Evolutionary conservation across 2,113 vertebrate genomes (phyloP).

Genomic region (Leucopternis melanops): DNA sequence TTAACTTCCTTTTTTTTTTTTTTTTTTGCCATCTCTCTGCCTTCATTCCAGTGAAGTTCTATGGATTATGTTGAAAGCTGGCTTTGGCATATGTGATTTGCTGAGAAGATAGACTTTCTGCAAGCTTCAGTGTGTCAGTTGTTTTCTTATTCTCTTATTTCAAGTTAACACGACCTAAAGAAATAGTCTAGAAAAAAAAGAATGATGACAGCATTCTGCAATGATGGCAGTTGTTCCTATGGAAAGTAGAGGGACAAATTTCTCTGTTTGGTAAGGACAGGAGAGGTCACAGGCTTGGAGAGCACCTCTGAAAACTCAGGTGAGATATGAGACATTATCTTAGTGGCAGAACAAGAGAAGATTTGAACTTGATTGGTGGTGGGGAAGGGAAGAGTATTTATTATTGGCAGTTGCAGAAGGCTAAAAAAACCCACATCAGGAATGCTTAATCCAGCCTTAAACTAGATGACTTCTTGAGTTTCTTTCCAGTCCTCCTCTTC

Average conservation of each 20-base stretch:
- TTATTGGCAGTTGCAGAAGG: neutral
- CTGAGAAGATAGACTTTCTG: neutral
- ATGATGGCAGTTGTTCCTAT: neutral
- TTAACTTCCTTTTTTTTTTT: neutral
- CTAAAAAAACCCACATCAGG: neutral
- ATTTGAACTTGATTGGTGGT: neutral
- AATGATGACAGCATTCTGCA: neutral
- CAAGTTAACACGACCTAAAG: neutral
- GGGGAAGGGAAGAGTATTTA: neutral
- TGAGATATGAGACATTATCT: neutral
- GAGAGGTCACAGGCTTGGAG: neutral
- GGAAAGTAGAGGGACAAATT: neutral
- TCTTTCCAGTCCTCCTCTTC: neutral
- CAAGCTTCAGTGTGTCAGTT: neutral
- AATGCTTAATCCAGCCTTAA: neutral
- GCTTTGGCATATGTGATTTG: neutral
- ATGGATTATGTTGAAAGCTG: neutral
- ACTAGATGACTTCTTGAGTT: neutral
- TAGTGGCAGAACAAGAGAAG: neutral
- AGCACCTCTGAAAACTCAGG: neutral
- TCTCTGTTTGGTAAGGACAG: neutral
- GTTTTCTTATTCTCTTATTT: too few relatives aligned
- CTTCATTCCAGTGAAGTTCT: neutral
- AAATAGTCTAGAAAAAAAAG: neutral
- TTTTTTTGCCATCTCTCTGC: neutral